A percentile compares a stretch with the other conserved stretches of the same genome.
These are phyloP conservation scores for Clarias laeviceps DNA, from an alignment of 2,797 vertebrate species.

Conservation along the genomic window DNA sequence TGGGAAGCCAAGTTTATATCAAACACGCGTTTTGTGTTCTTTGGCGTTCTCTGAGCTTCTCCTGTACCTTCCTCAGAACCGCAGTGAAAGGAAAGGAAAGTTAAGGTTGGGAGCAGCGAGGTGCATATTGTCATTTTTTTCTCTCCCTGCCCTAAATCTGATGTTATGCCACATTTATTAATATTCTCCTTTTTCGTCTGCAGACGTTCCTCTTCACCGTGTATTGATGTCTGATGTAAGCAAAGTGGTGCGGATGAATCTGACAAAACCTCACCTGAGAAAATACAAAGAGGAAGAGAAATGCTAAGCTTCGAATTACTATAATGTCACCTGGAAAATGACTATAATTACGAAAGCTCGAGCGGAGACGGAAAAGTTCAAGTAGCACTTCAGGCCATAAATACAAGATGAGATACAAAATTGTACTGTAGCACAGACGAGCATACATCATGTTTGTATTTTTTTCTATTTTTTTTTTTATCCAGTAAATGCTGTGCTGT, in stretches of 20 bases:
- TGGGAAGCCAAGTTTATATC: slow-evolving; percentile 44
- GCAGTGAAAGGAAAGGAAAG: neutral
- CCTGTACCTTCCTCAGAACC: slow-evolving; percentile 36
- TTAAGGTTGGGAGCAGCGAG: neutral
- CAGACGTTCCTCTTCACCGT: neutral
- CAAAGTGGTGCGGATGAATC: neutral
- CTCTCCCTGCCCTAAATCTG: neutral
- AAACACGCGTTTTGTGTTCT: slow-evolving; percentile 9
- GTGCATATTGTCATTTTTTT: neutral
- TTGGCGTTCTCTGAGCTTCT: neutral
- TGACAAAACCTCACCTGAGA: neutral
- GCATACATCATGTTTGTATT: neutral
- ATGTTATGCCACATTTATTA: neutral
- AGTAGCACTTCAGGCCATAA: slow-evolving; percentile 7
- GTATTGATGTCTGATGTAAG: neutral
- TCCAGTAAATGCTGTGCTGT: neutral
- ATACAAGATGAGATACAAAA: neutral
- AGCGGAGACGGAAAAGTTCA: slow-evolving; percentile 14
- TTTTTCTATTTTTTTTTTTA: neutral
- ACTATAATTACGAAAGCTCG: slow-evolving; percentile 23
- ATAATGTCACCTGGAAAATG: slow-evolving; percentile 6
- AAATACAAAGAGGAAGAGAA: slow-evolving; percentile 1
- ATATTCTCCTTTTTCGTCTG: neutral
- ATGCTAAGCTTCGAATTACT: neutral
- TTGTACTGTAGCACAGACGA: neutral